Evolutionary conservation across 2,888 invertebrate genomes (phyloP).

Genomic region (Cylloceria caligata): DNA sequence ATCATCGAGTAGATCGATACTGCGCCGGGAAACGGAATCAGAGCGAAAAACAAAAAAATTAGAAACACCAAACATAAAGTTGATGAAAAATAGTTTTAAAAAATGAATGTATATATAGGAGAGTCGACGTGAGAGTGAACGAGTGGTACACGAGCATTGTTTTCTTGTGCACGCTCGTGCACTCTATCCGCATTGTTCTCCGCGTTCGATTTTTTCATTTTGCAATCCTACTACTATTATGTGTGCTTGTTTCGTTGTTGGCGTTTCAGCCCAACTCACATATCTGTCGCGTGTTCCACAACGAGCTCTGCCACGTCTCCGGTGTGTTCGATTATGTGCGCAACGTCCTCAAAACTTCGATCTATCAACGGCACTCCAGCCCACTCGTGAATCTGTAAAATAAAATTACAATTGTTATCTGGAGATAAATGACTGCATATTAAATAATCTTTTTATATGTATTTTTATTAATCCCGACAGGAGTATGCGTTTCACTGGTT

Average conservation of each 20-base stretch:
- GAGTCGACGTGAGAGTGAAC: slow-evolving; percentile 41
- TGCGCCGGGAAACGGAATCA: slow-evolving; percentile 84
- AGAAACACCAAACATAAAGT: slow-evolving; percentile 58
- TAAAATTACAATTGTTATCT: slow-evolving; percentile 21
- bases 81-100: slow-evolving; percentile 60
- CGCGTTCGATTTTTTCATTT: slow-evolving; percentile 38
- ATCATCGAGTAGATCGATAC: slow-evolving; percentile 88
- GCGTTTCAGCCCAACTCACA: slow-evolving; percentile 81
- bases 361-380: slow-evolving; percentile 95
- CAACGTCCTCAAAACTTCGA: slow-evolving; percentile 97
- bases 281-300: slow-evolving; percentile 92
- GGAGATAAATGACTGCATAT: slow-evolving; percentile 5
- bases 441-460: neutral
- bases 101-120: slow-evolving; percentile 40
- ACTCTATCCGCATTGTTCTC: slow-evolving; percentile 39
- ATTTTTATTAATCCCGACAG: no score
- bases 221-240: neutral
- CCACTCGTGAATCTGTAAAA: slow-evolving; percentile 93
- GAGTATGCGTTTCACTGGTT: no score
- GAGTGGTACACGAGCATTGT: slow-evolving; percentile 54
- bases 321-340: slow-evolving; percentile 94
- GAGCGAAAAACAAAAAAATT: slow-evolving; percentile 33
- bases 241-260: slow-evolving; percentile 21
- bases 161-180: slow-evolving; percentile 44
- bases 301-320: slow-evolving; percentile 94